Evolutionary conservation across 1,140 invertebrate species (phyloP), one percentile per base, ranked within the genome.

Genomic region (Bursaphelenchus mucronatus): DNA sequence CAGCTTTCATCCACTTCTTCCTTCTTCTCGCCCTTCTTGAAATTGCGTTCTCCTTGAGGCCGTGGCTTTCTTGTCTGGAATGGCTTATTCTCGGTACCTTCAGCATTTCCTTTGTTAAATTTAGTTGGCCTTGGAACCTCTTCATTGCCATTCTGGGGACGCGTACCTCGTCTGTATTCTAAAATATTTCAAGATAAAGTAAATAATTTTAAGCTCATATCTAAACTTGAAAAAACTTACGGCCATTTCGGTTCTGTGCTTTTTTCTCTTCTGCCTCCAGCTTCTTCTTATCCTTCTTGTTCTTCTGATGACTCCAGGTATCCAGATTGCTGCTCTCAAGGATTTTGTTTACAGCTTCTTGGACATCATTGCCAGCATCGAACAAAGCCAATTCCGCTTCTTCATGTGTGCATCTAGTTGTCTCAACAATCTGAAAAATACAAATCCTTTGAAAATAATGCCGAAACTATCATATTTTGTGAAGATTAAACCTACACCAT

Each of bases 341-440:
- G 11, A 66, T 50, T 39, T 61, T 15, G 17, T n/a, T 19, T n/a
- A 66, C 58, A 15, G 64, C 64, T 13, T 11, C 45, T 53, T 66
- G 55, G 15, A 66, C 19, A n/a, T 63, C 40, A 40, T 63, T 63
- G n/a, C 40, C 15, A 21, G 40, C 39, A 15, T 66, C 64, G 13
- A 50, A 19, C 39, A 66, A 44, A 11, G 64, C 64, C 30, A 46
- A 19, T 62, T 66, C 64, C 15, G 64, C 64, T 62, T 63, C 30
- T 39, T 44, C 43, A n/a, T 51, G 44, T 51, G 64, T 41, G 58
- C 64, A 66, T 30, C 64, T 44, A 8, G 64, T 63, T 11, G 57
- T 39, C 52, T 66, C 64, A 39, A 66, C 49, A 17, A 66, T 63
- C 64, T 66, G 11, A 5, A 66, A 46, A 64, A 17, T 50, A n/a